Evolutionary conservation across 2,797 vertebrate genomes (phyloP).

Genomic region (Peromyscus attwateri): DNA sequence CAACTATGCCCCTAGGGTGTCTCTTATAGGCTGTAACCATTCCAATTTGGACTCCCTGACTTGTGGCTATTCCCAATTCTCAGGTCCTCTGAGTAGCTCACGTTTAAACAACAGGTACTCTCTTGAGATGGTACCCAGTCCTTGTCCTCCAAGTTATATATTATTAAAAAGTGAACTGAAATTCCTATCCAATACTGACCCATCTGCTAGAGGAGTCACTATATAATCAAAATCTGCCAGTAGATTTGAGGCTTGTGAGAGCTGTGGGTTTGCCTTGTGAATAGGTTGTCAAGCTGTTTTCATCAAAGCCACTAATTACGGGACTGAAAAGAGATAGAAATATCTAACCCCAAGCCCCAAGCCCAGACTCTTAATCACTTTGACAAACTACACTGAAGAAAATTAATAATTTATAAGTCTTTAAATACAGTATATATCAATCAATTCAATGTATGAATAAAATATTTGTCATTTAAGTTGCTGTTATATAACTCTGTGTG

Average conservation of each 20-base stretch:
- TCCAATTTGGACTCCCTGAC: background rate
- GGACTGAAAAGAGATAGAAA: background rate
- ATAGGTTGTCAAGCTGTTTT: background rate
- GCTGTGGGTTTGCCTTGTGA: background rate
- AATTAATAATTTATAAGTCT: background rate
- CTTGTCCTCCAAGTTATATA: background rate
- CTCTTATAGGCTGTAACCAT: background rate
- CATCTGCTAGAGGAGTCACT: background rate
- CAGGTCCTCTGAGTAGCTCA: background rate
- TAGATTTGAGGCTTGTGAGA: background rate
- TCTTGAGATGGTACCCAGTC: background rate
- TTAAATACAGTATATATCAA: background rate
- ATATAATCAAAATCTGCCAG: background rate
- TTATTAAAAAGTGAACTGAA: background rate
- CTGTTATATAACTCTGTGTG: background rate
- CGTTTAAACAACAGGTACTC: background rate
- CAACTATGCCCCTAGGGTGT: background rate
- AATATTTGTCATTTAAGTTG: background rate
- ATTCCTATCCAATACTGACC: background rate
- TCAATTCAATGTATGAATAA: background rate
- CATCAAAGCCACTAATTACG: background rate
- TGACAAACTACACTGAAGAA: background rate
- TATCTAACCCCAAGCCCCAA: background rate
- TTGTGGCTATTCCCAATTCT: background rate
- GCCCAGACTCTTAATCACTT: background rate